phyloP scores from a whole-genome alignment of 1,140 invertebrate genomes.

The Heliconius melpomene region DNA sequence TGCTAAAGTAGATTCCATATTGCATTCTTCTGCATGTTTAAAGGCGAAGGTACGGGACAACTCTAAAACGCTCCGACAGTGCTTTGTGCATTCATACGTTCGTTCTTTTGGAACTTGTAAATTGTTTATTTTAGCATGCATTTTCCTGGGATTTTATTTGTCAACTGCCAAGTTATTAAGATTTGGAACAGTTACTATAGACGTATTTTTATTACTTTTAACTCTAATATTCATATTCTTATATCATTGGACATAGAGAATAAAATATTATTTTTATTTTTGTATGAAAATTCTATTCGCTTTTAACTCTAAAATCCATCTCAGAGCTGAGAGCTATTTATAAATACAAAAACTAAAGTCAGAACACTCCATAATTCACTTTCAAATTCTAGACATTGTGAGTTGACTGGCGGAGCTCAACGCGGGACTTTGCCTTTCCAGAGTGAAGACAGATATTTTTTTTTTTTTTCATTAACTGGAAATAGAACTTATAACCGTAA shows the following conservation, averaged over 20 bases:
- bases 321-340: too few species aligned
- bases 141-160: conserved; percentile 8
- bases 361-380: too few species aligned
- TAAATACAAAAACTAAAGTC: too few species aligned
- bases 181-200: conserved; percentile 41
- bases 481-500: too few species aligned
- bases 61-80: conserved; percentile 14
- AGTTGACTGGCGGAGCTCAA: too few species aligned
- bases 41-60: conserved; percentile 16
- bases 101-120: conserved; percentile 18
- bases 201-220: conserved; percentile 10
- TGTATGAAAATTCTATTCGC: too few species aligned
- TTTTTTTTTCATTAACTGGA: too few species aligned
- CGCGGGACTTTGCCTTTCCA: too few species aligned
- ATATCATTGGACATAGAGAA: background rate
- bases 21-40: conserved; percentile 16
- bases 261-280: too few species aligned
- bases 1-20: conserved; percentile 15
- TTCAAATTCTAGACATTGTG: too few species aligned
- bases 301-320: too few species aligned
- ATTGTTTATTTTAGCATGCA: conserved; percentile 41
- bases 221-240: background rate
- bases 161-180: conserved; percentile 12
- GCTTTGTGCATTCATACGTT: conserved; percentile 18
- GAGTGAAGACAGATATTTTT: too few species aligned